A percentile compares a stretch with the other conserved stretches of the same genome.
Evolutionary conservation across 2,113 vertebrate species (phyloP).

Genomic region (Lipotes vexillifer): DNA sequence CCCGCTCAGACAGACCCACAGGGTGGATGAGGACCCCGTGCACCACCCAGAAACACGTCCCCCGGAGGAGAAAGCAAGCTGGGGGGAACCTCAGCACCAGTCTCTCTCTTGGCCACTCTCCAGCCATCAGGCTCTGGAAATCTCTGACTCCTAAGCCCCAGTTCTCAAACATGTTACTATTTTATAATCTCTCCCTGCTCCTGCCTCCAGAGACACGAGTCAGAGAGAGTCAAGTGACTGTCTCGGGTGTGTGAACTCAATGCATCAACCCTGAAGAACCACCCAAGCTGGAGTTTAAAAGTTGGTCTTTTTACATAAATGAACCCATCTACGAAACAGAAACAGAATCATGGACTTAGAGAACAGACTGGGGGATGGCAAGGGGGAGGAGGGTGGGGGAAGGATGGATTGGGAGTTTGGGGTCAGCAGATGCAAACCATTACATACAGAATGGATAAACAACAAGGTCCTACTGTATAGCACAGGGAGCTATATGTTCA

Average conservation of each 20-base stretch:
- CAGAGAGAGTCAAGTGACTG: neutral
- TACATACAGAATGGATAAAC: neutral
- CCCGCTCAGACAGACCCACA: neutral
- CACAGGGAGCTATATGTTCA: neutral
- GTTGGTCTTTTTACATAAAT: neutral
- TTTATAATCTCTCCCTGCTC: neutral
- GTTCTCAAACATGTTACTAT: neutral
- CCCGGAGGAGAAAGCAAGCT: fast-evolving
- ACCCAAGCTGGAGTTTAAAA: neutral
- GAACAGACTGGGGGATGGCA: neutral
- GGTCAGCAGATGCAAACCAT: neutral
- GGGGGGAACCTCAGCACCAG: neutral
- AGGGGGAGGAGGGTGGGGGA: neutral
- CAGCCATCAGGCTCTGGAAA: neutral
- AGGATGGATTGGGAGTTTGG: neutral
- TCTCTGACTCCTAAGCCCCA: neutral
- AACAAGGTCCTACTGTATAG: neutral
- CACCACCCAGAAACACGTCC: fast-evolving
- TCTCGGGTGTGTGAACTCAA: neutral
- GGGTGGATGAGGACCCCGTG: neutral
- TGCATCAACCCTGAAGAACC: neutral
- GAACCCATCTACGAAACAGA: neutral
- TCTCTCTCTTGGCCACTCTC: neutral
- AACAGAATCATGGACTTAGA: neutral
- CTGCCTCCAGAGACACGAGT: neutral